Evolutionary conservation across 1,140 invertebrate species (phyloP), one percentile per base, ranked within the genome.

Genomic region (Hyles euphorbiae): DNA sequence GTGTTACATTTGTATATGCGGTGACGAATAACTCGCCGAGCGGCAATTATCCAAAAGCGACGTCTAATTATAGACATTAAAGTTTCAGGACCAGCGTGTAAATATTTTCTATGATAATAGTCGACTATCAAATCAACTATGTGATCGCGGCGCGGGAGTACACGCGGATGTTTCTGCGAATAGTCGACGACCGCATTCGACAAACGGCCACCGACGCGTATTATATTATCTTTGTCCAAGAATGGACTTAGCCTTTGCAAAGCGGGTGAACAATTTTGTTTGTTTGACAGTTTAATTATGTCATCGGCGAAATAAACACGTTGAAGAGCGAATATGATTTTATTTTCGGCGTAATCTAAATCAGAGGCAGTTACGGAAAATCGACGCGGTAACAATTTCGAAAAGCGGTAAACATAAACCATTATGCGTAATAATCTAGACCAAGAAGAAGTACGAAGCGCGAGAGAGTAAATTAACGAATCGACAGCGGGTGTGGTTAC

Each of bases 161-260:
- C n/a, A 51, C 63, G 58, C 10, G 66, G 67, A 56, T 72, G 69
- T 58, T 60, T 33, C 12, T 34, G 45, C 12, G 61, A 58, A 49
- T 58, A 63, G 9, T 34, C 40, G 56, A 67, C 34, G 44, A 62
- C 51, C 5, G 83, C 57, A 40, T 86, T 62, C n/a, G 52, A 12
- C 3, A 88, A 53, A 50, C 88, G 63, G 2, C 83, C 78, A n/a
- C 82, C 82, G 8, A 87, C 81, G 6, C 84, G 63, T 8, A 89
- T 43, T 40, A 87, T 12, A 22, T 22, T 22, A n/a, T 70, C 72
- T 6, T 69, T 12, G 11, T 76, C 9, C 43, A 89, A 22, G 65
- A 88, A 87, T 5, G 78, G 75, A 36, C 63, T 72, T 7, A 88
- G 63, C 46, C 56, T 66, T 55, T 53, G 36, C 52, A 76, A 54